These are phyloP conservation scores for Sus cebifrons DNA, from an alignment of 2,797 vertebrate species.

Conservation along the genomic window DNA sequence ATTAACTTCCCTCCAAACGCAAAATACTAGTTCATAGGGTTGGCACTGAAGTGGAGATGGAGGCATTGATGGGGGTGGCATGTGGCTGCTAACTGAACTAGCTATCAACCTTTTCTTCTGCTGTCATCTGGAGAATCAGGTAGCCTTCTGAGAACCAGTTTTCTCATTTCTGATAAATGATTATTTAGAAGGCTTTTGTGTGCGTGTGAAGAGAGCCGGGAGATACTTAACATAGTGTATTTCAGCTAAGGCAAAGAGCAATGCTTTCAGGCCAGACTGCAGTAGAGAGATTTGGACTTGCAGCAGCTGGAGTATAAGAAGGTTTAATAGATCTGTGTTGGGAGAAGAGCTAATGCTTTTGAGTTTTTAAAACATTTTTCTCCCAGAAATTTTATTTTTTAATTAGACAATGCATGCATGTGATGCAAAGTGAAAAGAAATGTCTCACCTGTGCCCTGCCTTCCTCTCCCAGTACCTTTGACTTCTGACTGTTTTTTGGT, in stretches of 20 bases:
- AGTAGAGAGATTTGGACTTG: background rate
- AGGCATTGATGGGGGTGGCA: constrained; percentile 19
- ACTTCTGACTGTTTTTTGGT: constrained; percentile 1
- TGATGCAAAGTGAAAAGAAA: constrained; percentile 19
- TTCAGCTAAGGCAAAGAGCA: constrained; percentile 10
- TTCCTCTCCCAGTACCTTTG: background rate
- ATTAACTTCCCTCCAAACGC: constrained; percentile 3
- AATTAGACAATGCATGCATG: background rate
- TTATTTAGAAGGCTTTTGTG: constrained; percentile 56
- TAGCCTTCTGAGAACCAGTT: background rate
- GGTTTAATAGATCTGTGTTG: background rate
- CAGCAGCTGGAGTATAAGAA: background rate
- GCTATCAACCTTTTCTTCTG: background rate
- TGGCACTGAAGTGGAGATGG: constrained; percentile 15
- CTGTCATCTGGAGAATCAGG: constrained; percentile 23
- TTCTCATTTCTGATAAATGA: constrained; percentile 28
- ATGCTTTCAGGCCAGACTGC: background rate
- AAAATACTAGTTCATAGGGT: background rate
- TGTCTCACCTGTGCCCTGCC: background rate
- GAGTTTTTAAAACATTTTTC: constrained; percentile 29
- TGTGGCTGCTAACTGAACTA: constrained; percentile 35
- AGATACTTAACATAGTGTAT: background rate
- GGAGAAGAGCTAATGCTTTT: constrained; percentile 63
- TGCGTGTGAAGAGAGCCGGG: background rate
- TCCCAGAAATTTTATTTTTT: constrained; percentile 23